Conservation (phyloP, 2,113 vertebrate genomes). For the Smithornis capensis region DNA sequence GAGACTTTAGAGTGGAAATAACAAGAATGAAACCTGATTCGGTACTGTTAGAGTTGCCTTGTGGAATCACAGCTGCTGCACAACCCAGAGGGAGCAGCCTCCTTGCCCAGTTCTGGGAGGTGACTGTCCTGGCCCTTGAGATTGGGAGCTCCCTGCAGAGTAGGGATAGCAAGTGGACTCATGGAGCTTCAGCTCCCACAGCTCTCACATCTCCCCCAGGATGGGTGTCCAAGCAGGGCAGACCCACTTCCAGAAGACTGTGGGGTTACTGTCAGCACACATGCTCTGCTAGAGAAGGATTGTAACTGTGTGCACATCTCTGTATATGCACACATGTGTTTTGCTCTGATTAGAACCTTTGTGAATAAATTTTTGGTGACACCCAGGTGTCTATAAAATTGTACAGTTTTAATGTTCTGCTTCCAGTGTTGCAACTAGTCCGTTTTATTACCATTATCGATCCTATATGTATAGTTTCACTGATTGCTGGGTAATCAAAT, state of each 20-base stretch:
- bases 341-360: not conserved
- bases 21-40: not conserved
- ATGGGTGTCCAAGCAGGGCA: not conserved
- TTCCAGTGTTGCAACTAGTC: not conserved
- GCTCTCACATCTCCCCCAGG: not conserved
- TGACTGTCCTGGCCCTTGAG: fast-evolving
- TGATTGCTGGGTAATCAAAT: not conserved
- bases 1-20: not conserved
- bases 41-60: not conserved
- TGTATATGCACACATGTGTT: fast-evolving
- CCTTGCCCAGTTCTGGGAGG: fast-evolving
- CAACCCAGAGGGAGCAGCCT: not conserved
- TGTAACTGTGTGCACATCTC: fast-evolving
- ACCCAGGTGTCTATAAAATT: not conserved
- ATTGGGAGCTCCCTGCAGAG: fast-evolving
- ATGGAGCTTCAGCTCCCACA: fast-evolving
- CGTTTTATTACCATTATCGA: not conserved
- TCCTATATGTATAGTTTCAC: not conserved
- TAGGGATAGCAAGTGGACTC: not conserved
- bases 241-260: no score
- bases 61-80: not conserved
- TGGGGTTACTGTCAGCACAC: fast-evolving
- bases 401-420: not conserved
- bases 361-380: not conserved
- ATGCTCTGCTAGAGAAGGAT: fast-evolving